phyloP scores from a whole-genome alignment of 1,140 invertebrate species.

The Drosophila erecta region DNA sequence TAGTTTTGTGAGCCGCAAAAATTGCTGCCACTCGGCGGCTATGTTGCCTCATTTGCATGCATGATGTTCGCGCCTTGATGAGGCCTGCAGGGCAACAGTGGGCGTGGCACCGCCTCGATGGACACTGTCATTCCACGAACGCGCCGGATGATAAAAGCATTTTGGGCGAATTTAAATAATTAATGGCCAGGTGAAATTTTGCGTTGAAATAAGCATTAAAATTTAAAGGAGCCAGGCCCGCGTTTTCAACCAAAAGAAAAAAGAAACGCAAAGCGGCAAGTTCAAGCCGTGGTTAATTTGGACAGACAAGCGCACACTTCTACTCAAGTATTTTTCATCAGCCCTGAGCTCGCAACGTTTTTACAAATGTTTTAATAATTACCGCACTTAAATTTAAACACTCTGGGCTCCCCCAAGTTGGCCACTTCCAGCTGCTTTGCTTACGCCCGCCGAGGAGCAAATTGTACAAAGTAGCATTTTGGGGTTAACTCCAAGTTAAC shows the following conservation, averaged over 20 bases:
- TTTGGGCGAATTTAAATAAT: slow-evolving; percentile 60
- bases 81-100: slow-evolving; percentile 23
- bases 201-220: slow-evolving; percentile 40
- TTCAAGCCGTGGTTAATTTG: slow-evolving; percentile 29
- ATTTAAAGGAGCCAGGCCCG: slow-evolving; percentile 25
- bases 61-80: slow-evolving; percentile 66
- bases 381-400: slow-evolving; percentile 53
- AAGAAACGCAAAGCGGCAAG: slow-evolving; percentile 7
- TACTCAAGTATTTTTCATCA: slow-evolving; percentile 9
- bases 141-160: slow-evolving; percentile 55
- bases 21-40: slow-evolving; percentile 56
- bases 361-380: slow-evolving; percentile 55
- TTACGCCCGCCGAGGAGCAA: slow-evolving; percentile 35
- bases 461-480: slow-evolving; percentile 73
- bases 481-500: slow-evolving; percentile 70
- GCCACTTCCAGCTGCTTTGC: slow-evolving; percentile 38
- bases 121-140: slow-evolving; percentile 33
- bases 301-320: slow-evolving; percentile 2
- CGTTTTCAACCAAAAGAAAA: neutral
- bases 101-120: slow-evolving; percentile 13
- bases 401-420: slow-evolving; percentile 25
- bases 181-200: slow-evolving; percentile 51
- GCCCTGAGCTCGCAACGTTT: slow-evolving; percentile 18
- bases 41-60: slow-evolving; percentile 67
- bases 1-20: slow-evolving; percentile 64